Evolutionary conservation across 2,797 vertebrate species (phyloP).

Genomic region (Hylomyscus alleni): DNA sequence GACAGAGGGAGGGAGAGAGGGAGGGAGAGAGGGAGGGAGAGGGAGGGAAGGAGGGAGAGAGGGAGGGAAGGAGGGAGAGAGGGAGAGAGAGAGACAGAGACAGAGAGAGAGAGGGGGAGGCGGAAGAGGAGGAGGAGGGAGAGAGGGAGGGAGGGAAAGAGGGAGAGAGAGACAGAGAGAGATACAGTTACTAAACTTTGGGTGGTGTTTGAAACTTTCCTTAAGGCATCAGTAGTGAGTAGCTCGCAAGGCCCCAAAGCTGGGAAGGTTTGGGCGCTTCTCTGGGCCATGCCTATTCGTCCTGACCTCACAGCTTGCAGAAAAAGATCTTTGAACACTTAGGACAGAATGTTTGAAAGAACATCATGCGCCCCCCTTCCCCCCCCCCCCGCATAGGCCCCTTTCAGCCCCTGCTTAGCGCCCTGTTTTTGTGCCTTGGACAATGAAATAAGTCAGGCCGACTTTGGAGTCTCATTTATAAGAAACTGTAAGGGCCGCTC

Average conservation of each 20-base stretch:
- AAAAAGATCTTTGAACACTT: conserved; percentile 82
- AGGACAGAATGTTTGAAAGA: conserved; percentile 83
- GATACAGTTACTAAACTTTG: conserved; percentile 38
- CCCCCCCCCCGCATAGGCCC: conserved; percentile 78
- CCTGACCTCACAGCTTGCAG: conserved; percentile 68
- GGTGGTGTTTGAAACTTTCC: conserved; percentile 53
- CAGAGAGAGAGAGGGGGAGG: too few species aligned
- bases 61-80: too few species aligned
- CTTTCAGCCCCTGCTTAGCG: conserved; percentile 86
- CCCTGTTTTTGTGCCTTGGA: conserved; percentile 88
- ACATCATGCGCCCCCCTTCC: too few species aligned
- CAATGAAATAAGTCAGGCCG: conserved; percentile 91
- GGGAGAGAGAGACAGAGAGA: not conserved
- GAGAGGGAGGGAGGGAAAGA: too few species aligned
- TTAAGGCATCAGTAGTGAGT: not conserved
- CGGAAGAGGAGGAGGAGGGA: too few species aligned
- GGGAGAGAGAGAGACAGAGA: too few species aligned
- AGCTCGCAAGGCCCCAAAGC: not conserved
- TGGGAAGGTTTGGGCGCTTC: not conserved
- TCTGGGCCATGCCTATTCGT: not conserved
- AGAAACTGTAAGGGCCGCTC: conserved; percentile 89
- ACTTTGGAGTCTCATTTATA: conserved; percentile 89
- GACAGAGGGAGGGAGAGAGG: not conserved
- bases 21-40: too few species aligned
- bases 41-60: too few species aligned